Evolutionary conservation across 2,888 invertebrate species (phyloP), one percentile per base, ranked within the genome.

Genomic region (Ectemnius lituratus): DNA sequence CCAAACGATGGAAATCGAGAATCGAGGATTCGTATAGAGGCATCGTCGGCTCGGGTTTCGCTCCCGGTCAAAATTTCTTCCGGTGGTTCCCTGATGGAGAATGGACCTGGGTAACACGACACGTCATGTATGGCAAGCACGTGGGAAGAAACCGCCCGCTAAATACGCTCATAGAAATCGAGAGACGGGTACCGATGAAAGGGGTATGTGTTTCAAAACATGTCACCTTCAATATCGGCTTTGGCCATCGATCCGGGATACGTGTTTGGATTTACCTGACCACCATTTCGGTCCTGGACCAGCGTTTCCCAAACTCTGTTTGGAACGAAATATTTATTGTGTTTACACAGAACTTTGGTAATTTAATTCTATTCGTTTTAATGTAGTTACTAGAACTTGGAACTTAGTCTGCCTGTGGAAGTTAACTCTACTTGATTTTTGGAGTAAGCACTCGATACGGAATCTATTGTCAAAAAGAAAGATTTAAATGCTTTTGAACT

Each of bases 141-240:
- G 90, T 90, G 90, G 88, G 90, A 90, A 90, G 88, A 89, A 88
- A 88, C 84, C 84, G 78, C 76, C 76, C 73, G 80, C 77, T 85
- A 88, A 87, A 87, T 87, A 86, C 83, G 84, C 85, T 88, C 89
- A 87, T 89, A 88, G 90, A 90, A 90, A 90, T 87, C 85, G 84
- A 87, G 79, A 85, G 87, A 84, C 80, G 70, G 65, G 72, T 70
- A 73, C 69, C 65, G 75, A 83, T 87, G 85, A 87, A 89, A 88
- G 86, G 52, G 86, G 87, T 37, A 87, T 88, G 85, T 89, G 89
- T 90, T 90, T 90, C 87, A 90, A 90, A 90, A 90, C 90, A 90
- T 90, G 90, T 90, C 90, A 90, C 85, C 75, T 89, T 84, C 88
- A 89, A 90, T 90, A 90, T 90, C 85, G 87, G 86, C 86, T 79